Evolutionary conservation across 1,140 invertebrate genomes (phyloP), one percentile per base, ranked within the genome.

Genomic region (Caenorhabditis inopinata): DNA sequence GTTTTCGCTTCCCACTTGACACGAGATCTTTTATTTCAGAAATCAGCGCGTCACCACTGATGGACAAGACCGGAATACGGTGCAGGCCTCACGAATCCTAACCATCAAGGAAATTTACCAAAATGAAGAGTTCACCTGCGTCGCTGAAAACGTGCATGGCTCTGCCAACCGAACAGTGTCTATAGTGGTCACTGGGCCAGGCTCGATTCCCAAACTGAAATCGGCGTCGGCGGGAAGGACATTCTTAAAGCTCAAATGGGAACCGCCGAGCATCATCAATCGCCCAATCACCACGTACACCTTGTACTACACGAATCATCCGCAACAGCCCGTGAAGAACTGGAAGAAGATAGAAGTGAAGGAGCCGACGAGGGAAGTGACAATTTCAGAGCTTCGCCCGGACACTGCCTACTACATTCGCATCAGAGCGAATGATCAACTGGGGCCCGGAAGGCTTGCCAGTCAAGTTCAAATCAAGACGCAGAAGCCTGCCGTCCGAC

Each of bases 261-360:
- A 88, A 25, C 86, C 86, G 18, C 87, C 87, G 14, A 78, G 87
- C 53, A 81, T 85, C 23, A 76, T 87, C 32, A 88, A 88, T 76
- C 76, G 87, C n/a, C 87, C 87, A 46, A 80, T 88, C 46, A 88
- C 87, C 5, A 76, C 74, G 11, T 88, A 88, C 73, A 86, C 87
- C 16, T 68, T 88, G 23, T 87, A 88, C 53, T 88, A 88, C 84
- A 88, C 87, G 6, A 88, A 81, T n/a, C 86, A 88, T 47, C 75
- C 53, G 45, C 58, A 83, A 42, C 85, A 87, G 53, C 86, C 87
- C 6, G 68, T 88, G n/a, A 84, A 84, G 46, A 85, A 86, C 75
- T 85, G 87, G 86, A 83, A 86, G 51, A 78, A 79, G 21, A 12
- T 87, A 2, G 68, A 83, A 74, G 83, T 87, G 32, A 62, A 85